A percentile compares a stretch with the other conserved stretches of the same genome.
Evolutionary conservation across 2,113 vertebrate species (phyloP).

Genomic region (Anoura caudifer): DNA sequence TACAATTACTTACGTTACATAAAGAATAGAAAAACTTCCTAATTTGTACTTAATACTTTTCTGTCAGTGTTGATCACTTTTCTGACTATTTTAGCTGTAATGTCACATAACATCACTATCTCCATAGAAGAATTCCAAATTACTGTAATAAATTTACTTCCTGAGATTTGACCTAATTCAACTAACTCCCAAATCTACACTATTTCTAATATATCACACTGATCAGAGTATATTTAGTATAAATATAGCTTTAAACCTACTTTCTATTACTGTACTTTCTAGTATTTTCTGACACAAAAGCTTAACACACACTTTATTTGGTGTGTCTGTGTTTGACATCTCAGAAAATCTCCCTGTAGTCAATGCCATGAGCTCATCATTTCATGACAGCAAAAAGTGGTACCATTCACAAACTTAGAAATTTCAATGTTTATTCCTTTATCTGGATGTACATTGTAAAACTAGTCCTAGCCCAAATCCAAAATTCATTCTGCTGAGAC

Average conservation of each 20-base stretch:
- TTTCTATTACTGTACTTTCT: background rate
- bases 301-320: background rate
- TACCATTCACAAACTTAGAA: background rate
- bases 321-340: background rate
- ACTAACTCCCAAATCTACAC: background rate
- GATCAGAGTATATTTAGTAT: background rate
- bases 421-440: constrained; percentile 19
- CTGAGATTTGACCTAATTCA: constrained; percentile 20
- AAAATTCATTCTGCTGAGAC: constrained; percentile 1
- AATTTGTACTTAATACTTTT: constrained; percentile 1
- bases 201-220: background rate
- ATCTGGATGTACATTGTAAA: background rate
- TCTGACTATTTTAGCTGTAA: constrained; percentile 4
- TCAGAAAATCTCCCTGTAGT: background rate
- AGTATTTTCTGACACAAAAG: constrained; percentile 15
- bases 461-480: background rate
- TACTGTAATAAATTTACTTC: constrained; percentile 15
- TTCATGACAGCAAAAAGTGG: constrained; percentile 1
- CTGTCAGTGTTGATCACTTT: background rate
- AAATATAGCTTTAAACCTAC: background rate
- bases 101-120: background rate
- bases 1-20: background rate
- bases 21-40: constrained; percentile 36
- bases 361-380: background rate
- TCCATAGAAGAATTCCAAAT: constrained; percentile 24